These are phyloP conservation scores for Cirrhinus mrigala DNA, from an alignment of 2,797 vertebrate genomes.

Conservation along the genomic window DNA sequence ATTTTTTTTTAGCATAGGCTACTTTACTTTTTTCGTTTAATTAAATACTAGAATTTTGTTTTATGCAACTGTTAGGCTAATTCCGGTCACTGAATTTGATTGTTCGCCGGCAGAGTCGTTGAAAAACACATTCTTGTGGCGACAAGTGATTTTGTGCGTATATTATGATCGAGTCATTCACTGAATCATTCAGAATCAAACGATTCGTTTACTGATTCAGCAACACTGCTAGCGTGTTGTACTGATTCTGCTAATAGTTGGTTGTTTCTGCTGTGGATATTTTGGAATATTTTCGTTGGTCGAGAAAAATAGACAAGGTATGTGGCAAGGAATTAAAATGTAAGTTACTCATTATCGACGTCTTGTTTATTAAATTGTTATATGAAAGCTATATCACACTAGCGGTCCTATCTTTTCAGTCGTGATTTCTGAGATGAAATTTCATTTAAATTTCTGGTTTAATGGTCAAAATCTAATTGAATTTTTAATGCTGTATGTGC, in stretches of 20 bases:
- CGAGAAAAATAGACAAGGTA: not conserved
- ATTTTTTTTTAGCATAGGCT: not conserved
- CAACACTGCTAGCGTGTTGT: not conserved
- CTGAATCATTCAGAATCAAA: not conserved
- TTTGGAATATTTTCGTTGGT: not conserved
- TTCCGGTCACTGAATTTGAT: not conserved
- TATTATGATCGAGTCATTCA: not conserved
- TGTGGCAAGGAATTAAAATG: not conserved
- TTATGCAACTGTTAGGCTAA: not conserved
- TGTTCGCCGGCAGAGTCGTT: not conserved
- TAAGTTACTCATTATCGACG: not conserved
- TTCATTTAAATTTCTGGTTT: too few species aligned
- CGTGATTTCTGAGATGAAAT: too few species aligned
- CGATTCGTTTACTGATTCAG: not conserved
- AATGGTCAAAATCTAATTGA: too few species aligned
- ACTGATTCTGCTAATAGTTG: not conserved
- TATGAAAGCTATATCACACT: not conserved
- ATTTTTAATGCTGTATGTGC: too few species aligned
- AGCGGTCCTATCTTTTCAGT: not conserved
- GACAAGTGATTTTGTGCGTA: not conserved
- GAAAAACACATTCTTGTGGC: not conserved
- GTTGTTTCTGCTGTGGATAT: not conserved
- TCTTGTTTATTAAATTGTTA: not conserved
- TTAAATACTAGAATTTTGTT: not conserved
- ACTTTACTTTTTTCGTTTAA: not conserved